Conservation (phyloP, 1,140 invertebrate species). For the Cephus cinctus region DNA sequence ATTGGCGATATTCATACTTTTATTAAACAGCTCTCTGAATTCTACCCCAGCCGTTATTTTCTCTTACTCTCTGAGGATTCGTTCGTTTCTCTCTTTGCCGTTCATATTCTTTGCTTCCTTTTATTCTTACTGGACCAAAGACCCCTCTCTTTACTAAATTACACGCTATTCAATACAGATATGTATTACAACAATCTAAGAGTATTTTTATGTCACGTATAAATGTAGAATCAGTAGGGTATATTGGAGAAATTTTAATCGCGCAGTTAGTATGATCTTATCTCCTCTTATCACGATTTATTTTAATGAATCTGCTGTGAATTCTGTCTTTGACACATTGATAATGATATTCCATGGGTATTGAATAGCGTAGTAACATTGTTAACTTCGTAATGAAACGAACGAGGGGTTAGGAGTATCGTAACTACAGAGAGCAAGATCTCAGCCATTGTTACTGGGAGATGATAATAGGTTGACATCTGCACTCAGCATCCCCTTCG, state of each 20-base stretch:
- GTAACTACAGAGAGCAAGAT: no score
- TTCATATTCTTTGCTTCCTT: not conserved
- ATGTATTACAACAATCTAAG: no score
- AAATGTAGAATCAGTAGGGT: no score
- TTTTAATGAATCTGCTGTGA: no score
- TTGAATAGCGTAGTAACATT: constrained; percentile 53
- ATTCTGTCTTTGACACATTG: constrained; percentile 52
- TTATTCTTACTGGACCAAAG: no score
- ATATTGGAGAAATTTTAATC: no score
- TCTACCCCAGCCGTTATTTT: no score
- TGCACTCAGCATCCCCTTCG: constrained; percentile 51
- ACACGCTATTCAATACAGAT: no score
- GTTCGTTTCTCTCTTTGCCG: not conserved
- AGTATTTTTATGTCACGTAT: no score
- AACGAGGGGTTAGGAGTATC: constrained; percentile 24
- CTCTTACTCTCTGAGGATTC: not conserved
- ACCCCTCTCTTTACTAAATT: no score
- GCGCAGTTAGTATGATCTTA: no score
- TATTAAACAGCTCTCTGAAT: constrained; percentile 52
- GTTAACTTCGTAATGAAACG: constrained; percentile 55
- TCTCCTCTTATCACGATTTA: no score
- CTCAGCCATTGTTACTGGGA: constrained; percentile 43
- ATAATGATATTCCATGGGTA: constrained; percentile 52
- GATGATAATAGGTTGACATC: constrained; percentile 58
- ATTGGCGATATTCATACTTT: constrained; percentile 58